phyloP scores from a whole-genome alignment of 2,888 invertebrate genomes.

The Choreutis nemorana region DNA sequence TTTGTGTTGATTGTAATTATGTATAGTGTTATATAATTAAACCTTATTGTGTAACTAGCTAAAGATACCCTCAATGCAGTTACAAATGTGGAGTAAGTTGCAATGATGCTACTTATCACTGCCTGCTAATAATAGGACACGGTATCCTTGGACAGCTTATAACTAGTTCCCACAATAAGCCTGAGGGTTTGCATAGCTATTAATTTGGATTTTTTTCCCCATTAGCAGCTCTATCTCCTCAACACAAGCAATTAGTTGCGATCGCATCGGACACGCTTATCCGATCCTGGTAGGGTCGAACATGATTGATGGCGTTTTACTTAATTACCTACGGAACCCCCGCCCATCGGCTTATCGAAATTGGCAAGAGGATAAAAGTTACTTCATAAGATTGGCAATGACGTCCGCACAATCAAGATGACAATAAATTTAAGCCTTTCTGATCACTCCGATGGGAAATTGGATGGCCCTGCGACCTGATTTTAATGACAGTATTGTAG shows the following conservation, averaged over 20 bases:
- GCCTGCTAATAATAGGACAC: too few relatives aligned
- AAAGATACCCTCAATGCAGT: too few relatives aligned
- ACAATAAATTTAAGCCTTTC: too few relatives aligned
- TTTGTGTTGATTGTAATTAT: too few relatives aligned
- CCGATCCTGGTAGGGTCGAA: constrained; percentile 23
- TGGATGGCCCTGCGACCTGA: background rate
- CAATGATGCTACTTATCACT: too few relatives aligned
- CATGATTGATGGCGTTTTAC: constrained; percentile 54
- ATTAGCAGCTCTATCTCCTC: constrained; percentile 42
- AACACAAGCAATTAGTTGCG: constrained; percentile 42
- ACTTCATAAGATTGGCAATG: constrained; percentile 1
- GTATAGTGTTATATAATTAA: too few relatives aligned
- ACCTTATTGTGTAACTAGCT: too few relatives aligned
- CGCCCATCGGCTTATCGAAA: constrained; percentile 9
- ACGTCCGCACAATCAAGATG: background rate
- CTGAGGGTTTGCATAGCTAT: constrained; percentile 31
- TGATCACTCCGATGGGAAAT: too few relatives aligned
- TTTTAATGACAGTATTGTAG: background rate
- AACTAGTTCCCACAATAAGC: too few relatives aligned
- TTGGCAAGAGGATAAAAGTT: constrained; percentile 1
- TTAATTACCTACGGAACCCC: constrained; percentile 27
- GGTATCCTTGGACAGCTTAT: too few relatives aligned
- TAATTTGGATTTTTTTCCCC: constrained; percentile 40
- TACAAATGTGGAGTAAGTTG: too few relatives aligned
- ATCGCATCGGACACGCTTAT: constrained; percentile 23